Base-by-base conservation (phyloP, 2,113 vertebrate genomes). In the Tachysurus fulvidraco region DNA sequence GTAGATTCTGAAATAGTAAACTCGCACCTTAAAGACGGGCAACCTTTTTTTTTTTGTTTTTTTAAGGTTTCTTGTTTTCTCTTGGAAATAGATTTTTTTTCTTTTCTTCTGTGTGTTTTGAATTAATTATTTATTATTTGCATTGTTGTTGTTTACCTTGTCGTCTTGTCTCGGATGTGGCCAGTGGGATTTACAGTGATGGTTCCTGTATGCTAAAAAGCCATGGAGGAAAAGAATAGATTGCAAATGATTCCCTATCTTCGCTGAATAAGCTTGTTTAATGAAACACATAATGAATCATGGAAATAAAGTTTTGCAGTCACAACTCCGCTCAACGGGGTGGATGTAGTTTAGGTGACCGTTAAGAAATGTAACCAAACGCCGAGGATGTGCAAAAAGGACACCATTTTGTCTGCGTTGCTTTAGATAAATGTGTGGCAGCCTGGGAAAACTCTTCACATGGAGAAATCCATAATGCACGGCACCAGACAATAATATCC, bases 101-200 rank as follows among this genome's bases (percentile, higher is more conserved):
- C 2, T 50, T 46, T 46, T 46, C 46, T 87, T 59, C 36, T 52
- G 69, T 62, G 36, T 36, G 36, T 36, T 36, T 36, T 36, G 44
- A 80, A 44, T 89, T 12, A 36, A 77, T 67, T 85, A 87, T 89
- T 89, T 89, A 89, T 89, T 89, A n/a, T 69, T 73, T 65, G 59
- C 55, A 74, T 85, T 85, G 17, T 84, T 30, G 71, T 71, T 59
- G 30, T 81, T 50, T 50, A 36, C 17, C 28, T 79, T 13, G 16
- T 78, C 13, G 28, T 76, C 30, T 60, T 36, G 28, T 83, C 62
- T 77, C 46, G 69, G 52, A 55, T 46, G 44, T 30, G 73, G 14
- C 46, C 71, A 12, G 14, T 62, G n/a, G 69, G 65, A 80, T 83
- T 78, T 52, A 71, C 44, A 65, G 23, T n/a, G 11, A 59, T 50